Percentiles rank a stretch among this genome's conserved stretches.
phyloP scores from a whole-genome alignment of 2,113 vertebrate genomes.

The Calonectris borealis region DNA sequence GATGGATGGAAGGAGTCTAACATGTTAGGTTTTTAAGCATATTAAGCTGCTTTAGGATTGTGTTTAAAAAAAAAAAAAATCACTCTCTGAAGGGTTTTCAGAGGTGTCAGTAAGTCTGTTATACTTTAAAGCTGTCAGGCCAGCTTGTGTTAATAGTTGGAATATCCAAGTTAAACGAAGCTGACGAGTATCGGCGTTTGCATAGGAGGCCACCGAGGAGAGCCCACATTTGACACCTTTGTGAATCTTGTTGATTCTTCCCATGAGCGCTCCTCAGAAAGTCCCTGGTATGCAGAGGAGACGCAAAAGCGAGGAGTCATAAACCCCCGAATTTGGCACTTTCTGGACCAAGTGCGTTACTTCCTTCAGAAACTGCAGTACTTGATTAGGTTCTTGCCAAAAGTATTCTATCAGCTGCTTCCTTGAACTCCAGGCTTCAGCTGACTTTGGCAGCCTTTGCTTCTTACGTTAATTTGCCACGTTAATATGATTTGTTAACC shows the following conservation, averaged over 20 bases:
- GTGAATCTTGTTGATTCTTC: neutral
- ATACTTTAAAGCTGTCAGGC: neutral
- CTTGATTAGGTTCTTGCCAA: neutral
- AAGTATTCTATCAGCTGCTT: neutral
- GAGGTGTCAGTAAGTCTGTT: neutral
- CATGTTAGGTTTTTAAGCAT: neutral
- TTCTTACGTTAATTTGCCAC: neutral
- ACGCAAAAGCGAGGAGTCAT: neutral
- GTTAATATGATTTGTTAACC: neutral
- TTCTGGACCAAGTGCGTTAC: neutral
- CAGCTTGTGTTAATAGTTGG: neutral
- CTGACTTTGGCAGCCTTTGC: neutral
- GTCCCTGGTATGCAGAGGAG: neutral
- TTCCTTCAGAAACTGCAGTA: neutral
- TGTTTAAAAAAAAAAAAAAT: neutral
- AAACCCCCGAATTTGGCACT: neutral
- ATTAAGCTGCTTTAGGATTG: neutral
- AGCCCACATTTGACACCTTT: neutral
- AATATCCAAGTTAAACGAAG: neutral
- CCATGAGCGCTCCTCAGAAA: rapidly evolving
- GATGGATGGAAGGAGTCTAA: neutral
- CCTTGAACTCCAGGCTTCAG: neutral
- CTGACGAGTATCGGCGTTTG: neutral
- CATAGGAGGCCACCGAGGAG: neutral
- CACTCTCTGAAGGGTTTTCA: neutral